Percentiles rank a stretch among this genome's conserved stretches.
Evolutionary conservation across 2,888 invertebrate species (phyloP).

Genomic region (Hoplodrina ambigua): DNA sequence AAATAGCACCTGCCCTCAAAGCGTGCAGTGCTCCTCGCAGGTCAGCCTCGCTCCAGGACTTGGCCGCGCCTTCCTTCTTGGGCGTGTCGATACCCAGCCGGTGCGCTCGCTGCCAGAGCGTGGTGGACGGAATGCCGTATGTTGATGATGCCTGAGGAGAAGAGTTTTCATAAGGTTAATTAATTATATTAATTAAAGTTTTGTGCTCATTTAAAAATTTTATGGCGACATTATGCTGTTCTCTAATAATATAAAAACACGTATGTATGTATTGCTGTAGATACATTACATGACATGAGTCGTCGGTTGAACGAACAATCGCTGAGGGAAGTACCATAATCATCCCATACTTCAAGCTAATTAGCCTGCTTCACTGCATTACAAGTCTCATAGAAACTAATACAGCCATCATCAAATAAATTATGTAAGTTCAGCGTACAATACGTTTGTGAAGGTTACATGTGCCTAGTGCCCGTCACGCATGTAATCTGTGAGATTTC

Average conservation of each 20-base stretch:
- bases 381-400: conserved; percentile 35
- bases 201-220: too few relatives aligned
- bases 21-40: conserved; percentile 95
- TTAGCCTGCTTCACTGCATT: conserved; percentile 19
- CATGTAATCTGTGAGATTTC: conserved; percentile 25
- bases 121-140: conserved; percentile 97
- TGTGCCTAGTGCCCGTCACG: conserved; percentile 18
- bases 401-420: conserved; percentile 27
- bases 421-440: conserved; percentile 23
- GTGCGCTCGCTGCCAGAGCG: conserved; percentile 97
- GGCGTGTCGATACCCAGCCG: conserved; percentile 97
- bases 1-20: conserved; percentile 95
- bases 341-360: conserved; percentile 27
- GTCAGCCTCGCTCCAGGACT: conserved; percentile 97
- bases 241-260: too few relatives aligned
- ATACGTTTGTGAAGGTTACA: conserved; percentile 40
- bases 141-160: conserved; percentile 92
- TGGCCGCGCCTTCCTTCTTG: conserved; percentile 96
- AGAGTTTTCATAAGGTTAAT: too few relatives aligned
- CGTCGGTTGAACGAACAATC: conserved; percentile 1
- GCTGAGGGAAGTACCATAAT: conserved; percentile 10
- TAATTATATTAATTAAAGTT: too few relatives aligned
- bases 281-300: background rate
- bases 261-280: background rate
- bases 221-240: too few relatives aligned